A percentile compares a stretch with the other conserved stretches of the same genome.
phyloP scores from a whole-genome alignment of 2,797 vertebrate species.

The Leuciscus waleckii region DNA sequence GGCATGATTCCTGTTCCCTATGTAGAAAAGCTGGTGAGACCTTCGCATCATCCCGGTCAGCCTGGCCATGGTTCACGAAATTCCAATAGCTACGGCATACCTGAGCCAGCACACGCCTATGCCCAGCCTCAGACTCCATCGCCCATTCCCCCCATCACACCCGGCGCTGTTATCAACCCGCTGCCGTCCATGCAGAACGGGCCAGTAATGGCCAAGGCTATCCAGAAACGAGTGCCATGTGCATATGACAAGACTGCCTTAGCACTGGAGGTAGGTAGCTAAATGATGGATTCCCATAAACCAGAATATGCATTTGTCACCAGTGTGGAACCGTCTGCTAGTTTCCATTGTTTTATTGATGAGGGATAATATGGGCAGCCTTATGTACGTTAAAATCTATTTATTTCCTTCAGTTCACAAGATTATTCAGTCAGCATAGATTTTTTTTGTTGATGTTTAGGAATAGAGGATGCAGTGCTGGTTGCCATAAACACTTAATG shows the following conservation, averaged over 20 bases:
- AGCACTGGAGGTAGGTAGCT: conserved; percentile 88
- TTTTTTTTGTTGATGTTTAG: background rate
- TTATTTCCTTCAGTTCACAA: background rate
- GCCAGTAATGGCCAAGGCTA: conserved; percentile 95
- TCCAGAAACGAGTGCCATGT: conserved; percentile 97
- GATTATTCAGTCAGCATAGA: background rate
- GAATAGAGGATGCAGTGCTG: background rate
- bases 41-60: conserved; percentile 77
- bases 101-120: conserved; percentile 95
- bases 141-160: conserved; percentile 84
- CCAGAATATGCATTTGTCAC: conserved; percentile 11
- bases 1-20: conserved; percentile 99
- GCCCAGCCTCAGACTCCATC: conserved; percentile 95
- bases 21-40: conserved; percentile 92
- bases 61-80: conserved; percentile 86
- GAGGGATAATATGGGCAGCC: background rate
- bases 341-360: background rate
- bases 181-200: conserved; percentile 94
- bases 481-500: background rate
- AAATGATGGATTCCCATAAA: background rate
- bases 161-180: conserved; percentile 87
- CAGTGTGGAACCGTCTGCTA: background rate
- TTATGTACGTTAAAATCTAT: background rate
- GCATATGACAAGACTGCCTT: conserved; percentile 98
- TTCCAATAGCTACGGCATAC: conserved; percentile 98